Base-by-base conservation (phyloP, 1,140 invertebrate genomes). In the Orius laevigatus region DNA sequence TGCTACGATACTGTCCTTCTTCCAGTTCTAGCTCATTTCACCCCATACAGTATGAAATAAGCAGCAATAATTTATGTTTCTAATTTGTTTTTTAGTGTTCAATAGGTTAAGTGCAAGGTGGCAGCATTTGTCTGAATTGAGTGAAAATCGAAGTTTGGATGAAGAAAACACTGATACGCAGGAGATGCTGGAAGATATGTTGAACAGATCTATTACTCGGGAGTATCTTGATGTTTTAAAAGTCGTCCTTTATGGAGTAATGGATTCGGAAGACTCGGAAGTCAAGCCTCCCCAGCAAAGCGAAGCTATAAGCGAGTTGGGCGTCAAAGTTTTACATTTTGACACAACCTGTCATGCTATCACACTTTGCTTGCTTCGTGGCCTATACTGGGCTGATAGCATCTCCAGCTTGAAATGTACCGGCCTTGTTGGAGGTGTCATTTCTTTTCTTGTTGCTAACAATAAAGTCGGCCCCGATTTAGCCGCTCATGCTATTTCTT, bases 101-200 rank as follows among this genome's bases (percentile, higher is more conserved):
- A 33, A 34, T 32, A 49, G 54, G 72, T 63, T 92, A 46, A 79
- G 73, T 49, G 65, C 70, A 8, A 79, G 84, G 50, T 91, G 87
- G 86, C 72, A 81, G 35, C 78, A 84, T 49, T 76, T 86, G 19
- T 74, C 75, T 20, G 69, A 73, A 41, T 65, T 84, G 0, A 81
- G 81, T 57, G 84, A 87, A 62, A 74, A 77, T 25, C 76, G 79
- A n/a, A 62, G 63, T 25, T 65, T 79, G 0, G 81, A 84, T 57
- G 82, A 88, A 49, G 76, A 81, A 41, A 75, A 79, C 57, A 76
- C 76, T 10, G 84, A 91, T 58, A 77, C 81, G 10, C 83, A 85
- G 55, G 88, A 92, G 66, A 78, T 92, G 1, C 66, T 92, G 0
- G 84, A 91, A 58, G 88, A 92, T 59, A 86, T 90, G 67, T 66